A percentile compares a stretch with the other conserved stretches of the same genome.
phyloP scores from a whole-genome alignment of 2,113 vertebrate species.

The Pithys albifrons region DNA sequence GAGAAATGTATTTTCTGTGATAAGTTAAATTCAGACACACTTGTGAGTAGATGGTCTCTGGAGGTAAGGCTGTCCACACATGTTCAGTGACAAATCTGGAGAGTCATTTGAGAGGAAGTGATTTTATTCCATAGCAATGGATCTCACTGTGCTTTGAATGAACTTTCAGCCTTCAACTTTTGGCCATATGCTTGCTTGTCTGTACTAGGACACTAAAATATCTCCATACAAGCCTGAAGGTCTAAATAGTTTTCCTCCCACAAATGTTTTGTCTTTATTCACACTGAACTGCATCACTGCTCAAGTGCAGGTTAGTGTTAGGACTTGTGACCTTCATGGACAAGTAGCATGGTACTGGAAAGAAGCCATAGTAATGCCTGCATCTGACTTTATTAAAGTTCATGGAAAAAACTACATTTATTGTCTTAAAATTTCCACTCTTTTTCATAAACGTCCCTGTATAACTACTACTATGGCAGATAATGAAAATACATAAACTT shows the following conservation, averaged over 20 bases:
- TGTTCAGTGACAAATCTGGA: background rate
- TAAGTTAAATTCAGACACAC: background rate
- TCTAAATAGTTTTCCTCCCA: background rate
- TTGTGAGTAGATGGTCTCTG: background rate
- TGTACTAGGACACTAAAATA: background rate
- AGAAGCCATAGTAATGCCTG: background rate
- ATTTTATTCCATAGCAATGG: background rate
- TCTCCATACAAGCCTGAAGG: background rate
- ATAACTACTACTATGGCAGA: background rate
- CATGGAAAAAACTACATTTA: background rate
- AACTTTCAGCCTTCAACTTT: background rate
- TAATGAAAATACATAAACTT: background rate
- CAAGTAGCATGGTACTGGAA: background rate
- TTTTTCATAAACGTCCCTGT: background rate
- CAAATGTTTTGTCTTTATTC: background rate
- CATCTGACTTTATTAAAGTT: background rate
- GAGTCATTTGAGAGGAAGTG: background rate
- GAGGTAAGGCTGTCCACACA: background rate
- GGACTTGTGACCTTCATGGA: background rate
- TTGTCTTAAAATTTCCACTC: background rate
- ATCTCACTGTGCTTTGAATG: background rate
- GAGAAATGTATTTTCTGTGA: background rate
- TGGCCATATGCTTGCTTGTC: background rate
- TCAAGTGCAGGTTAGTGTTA: background rate
- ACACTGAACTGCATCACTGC: background rate